These are phyloP conservation scores for Austrolebias charrua DNA, from an alignment of 2,797 vertebrate species.

Conservation along the genomic window DNA sequence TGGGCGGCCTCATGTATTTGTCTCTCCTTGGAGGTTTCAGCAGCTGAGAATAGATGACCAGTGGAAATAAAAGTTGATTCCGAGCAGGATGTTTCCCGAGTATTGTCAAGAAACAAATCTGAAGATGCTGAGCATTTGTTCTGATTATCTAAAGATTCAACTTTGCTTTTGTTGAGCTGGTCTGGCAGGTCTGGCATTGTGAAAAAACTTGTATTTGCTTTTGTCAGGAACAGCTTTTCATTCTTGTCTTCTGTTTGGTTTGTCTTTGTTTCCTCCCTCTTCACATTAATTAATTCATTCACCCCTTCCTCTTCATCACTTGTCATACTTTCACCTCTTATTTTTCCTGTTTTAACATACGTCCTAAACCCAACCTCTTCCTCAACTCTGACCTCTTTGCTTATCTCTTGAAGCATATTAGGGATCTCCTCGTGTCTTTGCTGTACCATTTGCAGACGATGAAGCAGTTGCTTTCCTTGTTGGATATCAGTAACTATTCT, in stretches of 20 bases:
- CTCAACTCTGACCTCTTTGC: slow-evolving; percentile 21
- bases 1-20: slow-evolving; percentile 77
- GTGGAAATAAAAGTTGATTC: slow-evolving; percentile 11
- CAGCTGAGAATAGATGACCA: slow-evolving; percentile 22
- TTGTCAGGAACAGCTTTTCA: slow-evolving; percentile 5
- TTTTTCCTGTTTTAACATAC: slow-evolving; percentile 16
- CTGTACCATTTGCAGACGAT: slow-evolving; percentile 67
- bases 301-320: slow-evolving; percentile 23
- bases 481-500: slow-evolving; percentile 56
- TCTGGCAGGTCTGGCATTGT: slow-evolving; percentile 5
- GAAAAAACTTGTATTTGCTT: slow-evolving; percentile 1
- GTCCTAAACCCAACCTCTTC: background rate
- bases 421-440: slow-evolving; percentile 57
- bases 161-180: background rate
- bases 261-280: slow-evolving; percentile 1
- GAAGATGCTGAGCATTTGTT: slow-evolving; percentile 41
- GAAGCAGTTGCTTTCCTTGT: slow-evolving; percentile 73
- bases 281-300: background rate
- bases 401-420: slow-evolving; percentile 16
- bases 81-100: slow-evolving; percentile 18
- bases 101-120: slow-evolving; percentile 35
- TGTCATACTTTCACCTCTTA: slow-evolving; percentile 4
- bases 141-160: slow-evolving; percentile 32
- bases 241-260: slow-evolving; percentile 10
- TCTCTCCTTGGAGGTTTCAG: slow-evolving; percentile 79